Evolutionary conservation across 2,113 vertebrate genomes (phyloP).

Genomic region (Rhea americana): DNA sequence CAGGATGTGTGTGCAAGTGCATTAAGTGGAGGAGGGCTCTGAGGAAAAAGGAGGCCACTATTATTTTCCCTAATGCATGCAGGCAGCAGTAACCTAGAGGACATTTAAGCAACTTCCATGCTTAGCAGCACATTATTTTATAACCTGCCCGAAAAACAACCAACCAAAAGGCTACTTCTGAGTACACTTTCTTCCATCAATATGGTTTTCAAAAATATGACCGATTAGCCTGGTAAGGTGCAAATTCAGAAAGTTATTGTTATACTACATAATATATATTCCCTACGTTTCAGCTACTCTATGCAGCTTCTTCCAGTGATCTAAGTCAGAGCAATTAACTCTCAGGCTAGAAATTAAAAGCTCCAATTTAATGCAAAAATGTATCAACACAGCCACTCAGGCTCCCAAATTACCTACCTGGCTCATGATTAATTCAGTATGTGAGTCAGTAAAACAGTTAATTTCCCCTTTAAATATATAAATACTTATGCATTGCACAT

Average conservation of each 20-base stretch:
- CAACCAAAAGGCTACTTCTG: not conserved
- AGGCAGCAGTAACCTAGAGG: not conserved
- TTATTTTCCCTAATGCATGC: not conserved
- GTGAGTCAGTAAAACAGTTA: not conserved
- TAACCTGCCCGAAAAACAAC: not conserved
- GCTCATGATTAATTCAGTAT: not conserved
- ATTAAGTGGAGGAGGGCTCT: not conserved
- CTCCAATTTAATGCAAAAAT: conserved; percentile 13
- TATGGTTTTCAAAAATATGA: not conserved
- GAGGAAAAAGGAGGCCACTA: not conserved
- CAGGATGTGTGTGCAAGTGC: fast-evolving
- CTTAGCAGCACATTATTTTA: not conserved
- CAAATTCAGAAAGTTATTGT: not conserved
- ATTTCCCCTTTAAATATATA: not conserved
- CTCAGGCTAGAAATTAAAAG: not conserved
- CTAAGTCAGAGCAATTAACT: conserved; percentile 1
- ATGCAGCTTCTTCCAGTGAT: not conserved
- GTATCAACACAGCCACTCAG: not conserved
- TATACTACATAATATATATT: not conserved
- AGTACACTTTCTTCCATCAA: not conserved
- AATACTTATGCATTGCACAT: not conserved
- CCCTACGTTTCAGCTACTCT: not conserved
- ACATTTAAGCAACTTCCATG: not conserved
- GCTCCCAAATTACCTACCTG: not conserved
- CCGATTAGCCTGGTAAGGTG: not conserved